A percentile compares a stretch with the other conserved stretches of the same genome.
Evolutionary conservation across 1,140 invertebrate genomes (phyloP).

Genomic region (Lasioglossum albipes): DNA sequence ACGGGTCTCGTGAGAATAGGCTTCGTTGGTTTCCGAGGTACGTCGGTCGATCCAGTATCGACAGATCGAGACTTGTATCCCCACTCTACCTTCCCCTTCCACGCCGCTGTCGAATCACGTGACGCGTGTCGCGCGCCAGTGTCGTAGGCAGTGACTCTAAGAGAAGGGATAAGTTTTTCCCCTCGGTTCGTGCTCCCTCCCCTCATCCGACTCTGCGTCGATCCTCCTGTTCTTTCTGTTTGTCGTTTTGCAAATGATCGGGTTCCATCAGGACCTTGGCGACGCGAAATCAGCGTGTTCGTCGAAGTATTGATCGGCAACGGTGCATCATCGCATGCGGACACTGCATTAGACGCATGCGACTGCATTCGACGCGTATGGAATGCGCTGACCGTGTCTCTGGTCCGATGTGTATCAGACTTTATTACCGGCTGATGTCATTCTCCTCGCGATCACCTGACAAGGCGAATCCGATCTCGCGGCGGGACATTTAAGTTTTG

Average conservation of each 20-base stretch:
- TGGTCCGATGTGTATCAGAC: conserved; percentile 6
- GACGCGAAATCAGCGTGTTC: not conserved
- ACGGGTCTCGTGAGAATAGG: not conserved
- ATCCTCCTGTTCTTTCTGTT: not conserved
- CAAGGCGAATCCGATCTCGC: too few species aligned
- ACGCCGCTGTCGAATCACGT: too few species aligned
- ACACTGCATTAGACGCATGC: conserved; percentile 15
- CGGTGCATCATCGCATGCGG: conserved; percentile 19
- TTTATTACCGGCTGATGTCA: not conserved
- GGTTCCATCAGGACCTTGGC: not conserved
- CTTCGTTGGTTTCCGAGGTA: not conserved
- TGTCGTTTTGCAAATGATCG: too few species aligned
- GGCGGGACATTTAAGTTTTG: too few species aligned
- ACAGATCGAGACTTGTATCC: too few species aligned
- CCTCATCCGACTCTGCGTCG: too few species aligned
- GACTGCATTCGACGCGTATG: conserved; percentile 21
- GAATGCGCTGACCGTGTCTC: conserved; percentile 8
- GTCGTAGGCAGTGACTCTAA: too few species aligned
- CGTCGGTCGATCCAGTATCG: not conserved
- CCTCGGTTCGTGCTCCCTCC: too few species aligned
- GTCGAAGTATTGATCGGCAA: conserved; percentile 25
- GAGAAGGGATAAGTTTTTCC: too few species aligned
- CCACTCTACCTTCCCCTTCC: too few species aligned
- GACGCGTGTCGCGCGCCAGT: too few species aligned
- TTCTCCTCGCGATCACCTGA: not conserved